Evolutionary conservation across 37 sponge, comb jelly and placozoan species (phyloP).

Genomic region (Cliona cf. orientalis): DNA sequence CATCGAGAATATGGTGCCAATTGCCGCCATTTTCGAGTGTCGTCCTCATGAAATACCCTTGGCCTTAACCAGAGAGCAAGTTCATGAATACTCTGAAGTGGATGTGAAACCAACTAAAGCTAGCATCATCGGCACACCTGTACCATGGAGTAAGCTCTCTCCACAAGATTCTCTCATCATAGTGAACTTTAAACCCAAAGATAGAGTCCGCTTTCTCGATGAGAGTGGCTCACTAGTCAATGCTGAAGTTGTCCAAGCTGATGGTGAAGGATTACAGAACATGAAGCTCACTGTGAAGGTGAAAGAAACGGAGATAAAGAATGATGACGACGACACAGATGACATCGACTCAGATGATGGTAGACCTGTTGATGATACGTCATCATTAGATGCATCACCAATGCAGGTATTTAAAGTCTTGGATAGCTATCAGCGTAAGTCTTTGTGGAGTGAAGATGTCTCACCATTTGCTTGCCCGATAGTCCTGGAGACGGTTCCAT

Average conservation of each 20-base stretch:
- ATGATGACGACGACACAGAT: background rate
- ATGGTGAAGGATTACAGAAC: too few relatives aligned
- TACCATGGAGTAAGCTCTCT: background rate
- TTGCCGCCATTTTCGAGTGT: slow-evolving; percentile 44
- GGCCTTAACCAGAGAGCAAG: slow-evolving; percentile 4
- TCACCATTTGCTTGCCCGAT: slow-evolving; percentile 6
- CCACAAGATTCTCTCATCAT: slow-evolving; percentile 17
- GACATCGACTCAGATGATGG: background rate
- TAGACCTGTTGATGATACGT: background rate
- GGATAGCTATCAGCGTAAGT: background rate
- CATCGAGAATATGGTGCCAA: slow-evolving; percentile 1
- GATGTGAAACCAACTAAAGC: too few relatives aligned
- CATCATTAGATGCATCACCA: slow-evolving; percentile 6
- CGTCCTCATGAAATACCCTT: slow-evolving; percentile 18
- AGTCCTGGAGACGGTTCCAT: slow-evolving; percentile 7
- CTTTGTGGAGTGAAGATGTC: background rate
- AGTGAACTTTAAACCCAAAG: slow-evolving; percentile 33
- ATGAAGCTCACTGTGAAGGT: too few relatives aligned
- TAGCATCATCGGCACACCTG: background rate
- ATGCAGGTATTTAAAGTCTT: slow-evolving; percentile 34
- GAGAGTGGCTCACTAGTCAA: background rate
- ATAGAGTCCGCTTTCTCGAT: slow-evolving; percentile 11
- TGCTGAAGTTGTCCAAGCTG: slow-evolving; percentile 21
- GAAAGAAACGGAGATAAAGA: background rate
- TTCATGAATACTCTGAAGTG: slow-evolving; percentile 8